Base-by-base conservation (phyloP, 2,797 vertebrate genomes). In the Kryptolebias ocellatus region DNA sequence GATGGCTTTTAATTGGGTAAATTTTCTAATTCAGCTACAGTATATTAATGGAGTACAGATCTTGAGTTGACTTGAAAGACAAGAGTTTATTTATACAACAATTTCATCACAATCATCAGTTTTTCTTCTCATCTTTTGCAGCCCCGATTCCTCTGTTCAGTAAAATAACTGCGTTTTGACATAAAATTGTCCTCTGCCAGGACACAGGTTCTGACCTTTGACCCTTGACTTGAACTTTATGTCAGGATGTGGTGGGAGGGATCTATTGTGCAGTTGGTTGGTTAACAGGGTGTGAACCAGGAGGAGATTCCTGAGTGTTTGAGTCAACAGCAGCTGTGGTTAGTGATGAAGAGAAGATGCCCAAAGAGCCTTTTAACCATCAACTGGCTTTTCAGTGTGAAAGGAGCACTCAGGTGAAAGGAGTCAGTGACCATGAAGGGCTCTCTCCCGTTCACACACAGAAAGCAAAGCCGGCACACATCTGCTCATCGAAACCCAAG, bases 291-390 rank as follows among this genome's bases (percentile, higher is more conserved):
- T 89, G 89, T 87, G 78, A 87, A 84, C 69, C 74, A 57, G 24
- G 69, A 87, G 82, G 79, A 88, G 91, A 92, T 92, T 92, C 89
- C 85, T 88, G 81, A 50, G 68, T 9, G 67, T 78, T 86, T 92
- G 83, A 92, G 86, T 92, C 90, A 91, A 88, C 86, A 90, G 79
- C 91, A 92, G 87, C 89, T 91, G 91, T 64, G 87, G 83, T 66
- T 79, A 72, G 84, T 78, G 89, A 86, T 84, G 87, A 87, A 83
- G 83, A 81, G 79, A 83, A 81, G 74, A 86, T 86, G 84, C 88
- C 85, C 81, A 80, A 80, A 80, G 83, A 63, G 78, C 67, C 81
- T 84, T 70, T 79, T 66, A 39, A 76, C 74, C 59, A 2, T 62
- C 83, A 79, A 72, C 60, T 53, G 70, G 55, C 82, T 89, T 84